Evolutionary conservation across 2,113 vertebrate genomes (phyloP).

Genomic region (Anthoscopus minutus): DNA sequence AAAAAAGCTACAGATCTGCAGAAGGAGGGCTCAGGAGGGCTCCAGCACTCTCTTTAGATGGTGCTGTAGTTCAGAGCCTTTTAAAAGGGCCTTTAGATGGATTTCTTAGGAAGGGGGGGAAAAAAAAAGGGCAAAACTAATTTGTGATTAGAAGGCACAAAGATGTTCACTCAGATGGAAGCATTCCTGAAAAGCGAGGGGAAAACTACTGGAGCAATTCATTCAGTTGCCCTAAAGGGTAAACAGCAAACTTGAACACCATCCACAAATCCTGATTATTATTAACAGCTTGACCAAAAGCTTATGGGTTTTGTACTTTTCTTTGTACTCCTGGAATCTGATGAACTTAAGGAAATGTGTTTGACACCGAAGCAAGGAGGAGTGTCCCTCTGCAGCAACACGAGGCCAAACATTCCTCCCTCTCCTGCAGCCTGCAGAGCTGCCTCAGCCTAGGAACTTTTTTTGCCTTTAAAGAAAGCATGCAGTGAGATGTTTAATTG

Average conservation of each 20-base stretch:
- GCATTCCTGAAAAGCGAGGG: neutral
- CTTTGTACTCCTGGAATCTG: neutral
- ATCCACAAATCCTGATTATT: neutral
- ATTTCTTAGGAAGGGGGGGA: neutral
- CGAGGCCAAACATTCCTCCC: neutral
- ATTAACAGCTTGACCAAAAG: neutral
- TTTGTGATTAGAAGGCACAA: slow-evolving; percentile 32
- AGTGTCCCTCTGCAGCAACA: neutral
- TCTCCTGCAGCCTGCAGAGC: neutral
- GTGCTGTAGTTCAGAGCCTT: neutral
- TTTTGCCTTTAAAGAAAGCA: neutral
- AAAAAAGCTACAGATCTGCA: neutral
- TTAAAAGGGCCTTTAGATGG: neutral
- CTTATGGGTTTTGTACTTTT: neutral
- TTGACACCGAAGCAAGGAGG: neutral
- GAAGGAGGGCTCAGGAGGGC: neutral
- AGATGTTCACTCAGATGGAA: slow-evolving; percentile 19
- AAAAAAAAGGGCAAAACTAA: neutral
- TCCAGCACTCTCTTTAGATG: neutral
- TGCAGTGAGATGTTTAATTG: neutral
- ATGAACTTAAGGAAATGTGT: neutral
- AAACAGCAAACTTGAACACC: neutral
- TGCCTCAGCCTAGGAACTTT: neutral
- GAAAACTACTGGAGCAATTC: neutral
- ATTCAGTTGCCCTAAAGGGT: slow-evolving; percentile 10